phyloP scores from a whole-genome alignment of 2,113 vertebrate genomes.

The Sitta europaea region DNA sequence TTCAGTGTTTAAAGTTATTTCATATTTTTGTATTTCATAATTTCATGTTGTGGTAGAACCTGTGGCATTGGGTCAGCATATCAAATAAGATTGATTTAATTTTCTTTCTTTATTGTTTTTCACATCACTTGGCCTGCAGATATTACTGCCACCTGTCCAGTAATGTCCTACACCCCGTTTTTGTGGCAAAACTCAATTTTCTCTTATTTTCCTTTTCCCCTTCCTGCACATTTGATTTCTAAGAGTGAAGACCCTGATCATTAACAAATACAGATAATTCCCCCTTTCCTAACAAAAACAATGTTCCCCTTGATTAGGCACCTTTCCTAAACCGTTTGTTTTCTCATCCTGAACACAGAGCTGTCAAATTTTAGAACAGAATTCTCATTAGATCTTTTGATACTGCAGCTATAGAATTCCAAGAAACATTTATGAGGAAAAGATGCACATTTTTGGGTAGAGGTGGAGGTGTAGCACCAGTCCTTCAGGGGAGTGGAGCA shows the following conservation, averaged over 20 bases:
- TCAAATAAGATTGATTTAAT: background rate
- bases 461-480: background rate
- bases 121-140: background rate
- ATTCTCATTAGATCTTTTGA: background rate
- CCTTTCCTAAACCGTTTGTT: background rate
- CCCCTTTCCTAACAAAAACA: background rate
- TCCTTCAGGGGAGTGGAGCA: background rate
- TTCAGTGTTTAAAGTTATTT: background rate
- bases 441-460: background rate
- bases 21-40: background rate
- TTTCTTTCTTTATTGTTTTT: background rate
- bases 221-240: background rate
- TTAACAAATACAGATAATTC: background rate
- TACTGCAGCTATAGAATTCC: background rate
- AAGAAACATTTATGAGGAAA: background rate
- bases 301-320: background rate
- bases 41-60: accelerated
- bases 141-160: background rate
- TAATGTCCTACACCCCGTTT: background rate
- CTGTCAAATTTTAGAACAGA: background rate
- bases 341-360: background rate
- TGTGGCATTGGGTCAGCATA: background rate
- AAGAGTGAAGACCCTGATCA: background rate
- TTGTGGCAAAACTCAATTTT: background rate
- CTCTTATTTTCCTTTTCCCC: background rate